Conservation (phyloP, 2,113 vertebrate species). For the Spilogale gracilis region DNA sequence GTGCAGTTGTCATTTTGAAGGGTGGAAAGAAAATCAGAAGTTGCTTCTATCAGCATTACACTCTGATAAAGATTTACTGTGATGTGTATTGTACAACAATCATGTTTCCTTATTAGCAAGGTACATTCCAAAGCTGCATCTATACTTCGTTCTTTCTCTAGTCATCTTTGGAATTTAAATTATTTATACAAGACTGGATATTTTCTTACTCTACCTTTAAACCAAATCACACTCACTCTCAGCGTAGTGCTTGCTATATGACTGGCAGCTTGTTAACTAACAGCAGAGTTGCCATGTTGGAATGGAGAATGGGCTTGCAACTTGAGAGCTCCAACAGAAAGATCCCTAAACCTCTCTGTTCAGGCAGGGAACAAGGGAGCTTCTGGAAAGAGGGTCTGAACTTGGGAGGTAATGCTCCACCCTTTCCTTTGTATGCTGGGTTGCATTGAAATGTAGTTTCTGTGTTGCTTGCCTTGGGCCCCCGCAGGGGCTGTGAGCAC, state of each 20-base stretch:
- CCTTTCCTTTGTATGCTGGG: neutral
- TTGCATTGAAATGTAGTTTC: neutral
- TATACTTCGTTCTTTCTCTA: neutral
- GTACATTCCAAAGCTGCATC: neutral
- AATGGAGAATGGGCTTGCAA: neutral
- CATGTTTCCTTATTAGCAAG: neutral
- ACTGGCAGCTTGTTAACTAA: neutral
- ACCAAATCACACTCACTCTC: neutral
- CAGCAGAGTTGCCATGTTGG: neutral
- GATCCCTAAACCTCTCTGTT: neutral
- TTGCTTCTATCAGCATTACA: neutral
- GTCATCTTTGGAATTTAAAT: conserved; percentile 52
- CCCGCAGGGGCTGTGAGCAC: neutral
- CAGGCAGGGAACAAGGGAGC: neutral
- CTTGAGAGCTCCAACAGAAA: neutral
- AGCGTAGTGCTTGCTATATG: neutral
- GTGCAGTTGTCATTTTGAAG: neutral
- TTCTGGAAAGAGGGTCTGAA: neutral
- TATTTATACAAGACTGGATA: neutral
- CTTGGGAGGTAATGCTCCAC: neutral
- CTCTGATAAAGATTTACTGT: neutral
- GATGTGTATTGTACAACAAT: neutral
- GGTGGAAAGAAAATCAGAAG: neutral
- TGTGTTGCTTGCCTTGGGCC: neutral
- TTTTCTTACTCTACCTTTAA: conserved; percentile 4